phyloP scores from a whole-genome alignment of 2,113 vertebrate species.

The Anguilla japonica region DNA sequence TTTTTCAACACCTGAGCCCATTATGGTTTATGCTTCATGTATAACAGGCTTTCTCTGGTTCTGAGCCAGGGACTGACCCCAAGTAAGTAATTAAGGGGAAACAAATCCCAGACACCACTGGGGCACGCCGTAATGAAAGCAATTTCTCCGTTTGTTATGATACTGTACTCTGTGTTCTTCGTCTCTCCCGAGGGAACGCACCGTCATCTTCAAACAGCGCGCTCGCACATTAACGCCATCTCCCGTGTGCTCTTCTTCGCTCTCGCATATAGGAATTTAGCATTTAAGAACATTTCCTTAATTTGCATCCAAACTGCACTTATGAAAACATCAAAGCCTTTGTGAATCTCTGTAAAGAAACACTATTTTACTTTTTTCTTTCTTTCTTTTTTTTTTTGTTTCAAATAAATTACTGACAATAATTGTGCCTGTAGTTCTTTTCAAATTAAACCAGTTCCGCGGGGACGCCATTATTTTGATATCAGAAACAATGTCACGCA shows the following conservation, averaged over 20 bases:
- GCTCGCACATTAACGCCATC: neutral
- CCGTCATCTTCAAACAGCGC: neutral
- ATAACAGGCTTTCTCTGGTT: neutral
- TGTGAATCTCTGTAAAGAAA: neutral
- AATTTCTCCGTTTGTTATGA: neutral
- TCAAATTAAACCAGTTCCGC: neutral
- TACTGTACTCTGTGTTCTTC: neutral
- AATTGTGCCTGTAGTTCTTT: neutral
- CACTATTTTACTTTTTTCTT: neutral
- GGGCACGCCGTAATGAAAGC: neutral
- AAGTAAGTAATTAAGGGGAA: neutral
- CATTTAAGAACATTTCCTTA: neutral
- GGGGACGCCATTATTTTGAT: neutral
- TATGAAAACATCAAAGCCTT: conserved; percentile 1
- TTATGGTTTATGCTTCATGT: neutral
- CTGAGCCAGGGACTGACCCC: neutral
- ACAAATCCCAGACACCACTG: neutral
- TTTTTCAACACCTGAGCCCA: neutral
- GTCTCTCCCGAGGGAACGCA: neutral
- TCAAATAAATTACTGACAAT: neutral
- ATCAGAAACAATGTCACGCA: neutral
- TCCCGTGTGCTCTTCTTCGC: neutral
- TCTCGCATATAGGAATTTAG: neutral
- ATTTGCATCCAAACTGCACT: neutral
- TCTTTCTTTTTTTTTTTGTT: neutral